Evolutionary conservation across 1,140 invertebrate genomes (phyloP), one percentile per base, ranked within the genome.

Genomic region (Arctopsyche grandis): DNA sequence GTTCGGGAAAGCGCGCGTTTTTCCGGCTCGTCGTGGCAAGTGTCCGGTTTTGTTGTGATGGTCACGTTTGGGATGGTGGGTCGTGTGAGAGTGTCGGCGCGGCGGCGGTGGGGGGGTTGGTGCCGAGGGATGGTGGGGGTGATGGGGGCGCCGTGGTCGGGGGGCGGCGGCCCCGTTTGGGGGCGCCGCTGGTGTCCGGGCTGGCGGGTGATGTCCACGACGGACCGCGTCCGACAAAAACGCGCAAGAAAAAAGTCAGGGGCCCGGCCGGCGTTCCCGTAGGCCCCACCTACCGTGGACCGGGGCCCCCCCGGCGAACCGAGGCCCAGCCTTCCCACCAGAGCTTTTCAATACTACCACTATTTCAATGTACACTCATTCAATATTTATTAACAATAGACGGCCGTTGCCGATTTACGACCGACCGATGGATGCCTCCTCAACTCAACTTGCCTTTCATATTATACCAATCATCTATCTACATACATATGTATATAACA

Each of bases 211-310:
- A 26, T 22, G 60, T 26, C 24, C 73, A 26, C 78, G 78, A 52
- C 73, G 70, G 74, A 79, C 66, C 52, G 74, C 63, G 66, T 56
- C 52, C 44, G 75, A 74, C 71, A 69, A 79, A 79, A 79, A 75
- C 69, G 69, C 69, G 29, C 56, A 38, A 38, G 22, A 56, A 79
- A 79, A 79, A 79, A 73, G 22, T 10, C 19, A 19, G 52, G 46
- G 69, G 43, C n/a, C 21, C 38, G 21, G 29, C 1, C 29, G 29
- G 1, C 29, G 46, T 48, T 38, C 73, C 48, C 66, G 26, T 29
- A 70, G 46, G 78, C 78, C 78, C 78, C 78, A 79, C 78, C 78
- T 79, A 75, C 78, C 7, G 48, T 58, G 24, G 21, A 46, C 29
- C 52, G 70, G 24, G 69, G 70, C 38, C 71, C 78, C 56, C 48